These are phyloP conservation scores for Boleophthalmus pectinirostris DNA, from an alignment of 2,113 vertebrate genomes.

Conservation along the genomic window DNA sequence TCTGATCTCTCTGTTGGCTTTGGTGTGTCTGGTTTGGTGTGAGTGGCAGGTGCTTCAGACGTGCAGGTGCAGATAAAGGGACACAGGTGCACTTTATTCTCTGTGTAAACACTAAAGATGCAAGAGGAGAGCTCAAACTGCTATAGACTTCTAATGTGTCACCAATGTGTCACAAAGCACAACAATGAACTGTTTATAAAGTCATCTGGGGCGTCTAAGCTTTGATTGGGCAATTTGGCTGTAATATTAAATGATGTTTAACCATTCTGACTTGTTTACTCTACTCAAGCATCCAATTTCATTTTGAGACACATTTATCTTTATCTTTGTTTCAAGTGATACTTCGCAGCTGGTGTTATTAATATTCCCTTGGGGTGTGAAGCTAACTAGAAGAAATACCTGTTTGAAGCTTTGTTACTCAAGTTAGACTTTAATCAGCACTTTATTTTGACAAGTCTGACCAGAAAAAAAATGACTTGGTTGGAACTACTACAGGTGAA, in stretches of 20 bases:
- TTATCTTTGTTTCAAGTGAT: neutral
- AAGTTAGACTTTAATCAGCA: too few relatives aligned
- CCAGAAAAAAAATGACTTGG: too few relatives aligned
- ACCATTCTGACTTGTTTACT: neutral
- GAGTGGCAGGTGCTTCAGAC: neutral
- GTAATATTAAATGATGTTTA: neutral
- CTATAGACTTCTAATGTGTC: neutral
- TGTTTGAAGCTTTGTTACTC: too few relatives aligned
- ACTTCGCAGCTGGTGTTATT: too few relatives aligned
- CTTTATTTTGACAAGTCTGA: too few relatives aligned
- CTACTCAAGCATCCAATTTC: neutral
- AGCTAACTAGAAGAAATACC: too few relatives aligned
- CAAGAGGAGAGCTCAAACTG: neutral
- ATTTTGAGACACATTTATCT: neutral
- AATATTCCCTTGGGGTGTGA: too few relatives aligned
- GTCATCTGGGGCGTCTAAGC: neutral
- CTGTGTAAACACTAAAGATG: neutral
- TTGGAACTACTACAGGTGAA: too few relatives aligned
- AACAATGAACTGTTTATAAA: neutral
- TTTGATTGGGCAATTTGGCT: neutral
- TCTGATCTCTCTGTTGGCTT: neutral
- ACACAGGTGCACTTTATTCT: neutral
- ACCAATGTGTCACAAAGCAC: neutral
- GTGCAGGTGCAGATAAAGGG: neutral
- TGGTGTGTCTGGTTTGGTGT: neutral